phyloP scores from a whole-genome alignment of 2,888 invertebrate species.

The Harpagoxenus sublaevis region DNA sequence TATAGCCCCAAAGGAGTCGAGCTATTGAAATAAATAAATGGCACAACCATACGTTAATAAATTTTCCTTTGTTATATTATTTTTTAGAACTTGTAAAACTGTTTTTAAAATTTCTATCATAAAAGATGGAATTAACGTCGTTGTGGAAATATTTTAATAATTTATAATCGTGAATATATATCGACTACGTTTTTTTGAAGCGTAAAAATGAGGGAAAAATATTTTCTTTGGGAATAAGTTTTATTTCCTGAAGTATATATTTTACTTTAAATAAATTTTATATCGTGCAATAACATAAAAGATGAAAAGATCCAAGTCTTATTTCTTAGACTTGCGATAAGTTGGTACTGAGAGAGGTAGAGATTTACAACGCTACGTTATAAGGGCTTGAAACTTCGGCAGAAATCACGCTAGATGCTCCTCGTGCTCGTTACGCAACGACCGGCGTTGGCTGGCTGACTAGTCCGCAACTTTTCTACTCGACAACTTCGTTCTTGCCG shows the following conservation, averaged over 20 bases:
- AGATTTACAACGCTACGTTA: slow-evolving; percentile 35
- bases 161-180: neutral
- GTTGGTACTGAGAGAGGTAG: neutral
- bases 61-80: neutral
- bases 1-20: slow-evolving; percentile 6
- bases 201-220: neutral
- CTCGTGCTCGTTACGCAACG: slow-evolving; percentile 51
- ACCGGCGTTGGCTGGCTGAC: slow-evolving; percentile 57
- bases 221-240: neutral
- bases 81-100: neutral
- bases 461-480: slow-evolving; percentile 67
- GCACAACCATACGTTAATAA: neutral
- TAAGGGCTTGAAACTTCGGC: slow-evolving; percentile 41
- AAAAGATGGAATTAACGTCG: neutral
- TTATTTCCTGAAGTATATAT: slow-evolving; percentile 5
- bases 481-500: slow-evolving; percentile 42
- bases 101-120: neutral
- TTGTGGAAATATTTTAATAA: slow-evolving; percentile 1
- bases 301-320: slow-evolving; percentile 18
- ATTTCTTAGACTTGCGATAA: slow-evolving; percentile 34
- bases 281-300: neutral
- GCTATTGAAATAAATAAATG: slow-evolving; percentile 38
- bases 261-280: slow-evolving; percentile 42
- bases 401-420: slow-evolving; percentile 42
- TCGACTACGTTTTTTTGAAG: neutral